A percentile compares a stretch with the other conserved stretches of the same genome.
These are phyloP conservation scores for Lithophane ornitopus DNA, from an alignment of 2,888 invertebrate genomes.

Conservation along the genomic window DNA sequence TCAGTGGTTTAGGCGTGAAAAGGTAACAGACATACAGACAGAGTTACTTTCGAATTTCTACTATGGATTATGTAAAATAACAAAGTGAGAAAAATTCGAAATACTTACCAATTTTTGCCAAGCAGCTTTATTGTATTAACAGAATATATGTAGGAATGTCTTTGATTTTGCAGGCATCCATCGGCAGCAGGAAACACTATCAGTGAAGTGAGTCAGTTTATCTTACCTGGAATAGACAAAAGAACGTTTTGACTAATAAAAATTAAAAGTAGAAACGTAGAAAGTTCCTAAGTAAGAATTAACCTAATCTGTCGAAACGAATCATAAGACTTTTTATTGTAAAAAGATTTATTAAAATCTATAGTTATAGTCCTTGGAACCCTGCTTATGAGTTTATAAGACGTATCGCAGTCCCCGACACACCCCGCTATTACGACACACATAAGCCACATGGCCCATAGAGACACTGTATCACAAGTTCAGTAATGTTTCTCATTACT, in stretches of 20 bases:
- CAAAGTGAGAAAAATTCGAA: not conserved
- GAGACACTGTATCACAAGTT: conserved; percentile 39
- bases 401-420: conserved; percentile 28
- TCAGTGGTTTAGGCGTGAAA: too few species aligned
- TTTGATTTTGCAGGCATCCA: not conserved
- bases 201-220: too few species aligned
- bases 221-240: too few species aligned
- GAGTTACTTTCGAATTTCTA: too few species aligned
- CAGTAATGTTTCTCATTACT: conserved; percentile 56
- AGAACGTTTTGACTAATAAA: too few species aligned
- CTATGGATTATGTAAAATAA: not conserved
- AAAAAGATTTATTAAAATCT: not conserved
- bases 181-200: too few species aligned
- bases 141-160: not conserved
- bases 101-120: not conserved
- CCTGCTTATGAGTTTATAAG: conserved; percentile 20
- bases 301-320: too few species aligned
- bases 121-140: not conserved
- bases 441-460: conserved; percentile 55
- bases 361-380: not conserved
- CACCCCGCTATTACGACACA: not conserved
- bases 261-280: too few species aligned
- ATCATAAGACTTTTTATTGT: too few species aligned
- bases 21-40: too few species aligned
- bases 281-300: too few species aligned